Evolutionary conservation across 1,140 invertebrate species (phyloP).

Genomic region (Ladona fulva): DNA sequence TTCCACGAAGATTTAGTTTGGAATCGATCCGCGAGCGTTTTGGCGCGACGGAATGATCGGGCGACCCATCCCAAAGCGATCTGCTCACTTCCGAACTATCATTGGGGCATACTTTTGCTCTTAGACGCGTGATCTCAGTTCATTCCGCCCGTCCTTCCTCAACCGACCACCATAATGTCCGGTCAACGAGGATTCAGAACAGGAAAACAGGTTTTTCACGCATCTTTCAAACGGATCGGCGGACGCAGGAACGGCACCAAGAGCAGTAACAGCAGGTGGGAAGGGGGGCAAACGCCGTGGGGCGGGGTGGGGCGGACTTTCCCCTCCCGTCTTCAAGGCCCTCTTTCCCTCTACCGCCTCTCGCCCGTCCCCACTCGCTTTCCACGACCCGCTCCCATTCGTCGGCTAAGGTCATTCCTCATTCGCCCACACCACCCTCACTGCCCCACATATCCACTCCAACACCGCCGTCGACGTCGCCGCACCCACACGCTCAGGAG

Average conservation of each 20-base stretch:
- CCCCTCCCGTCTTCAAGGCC: background rate
- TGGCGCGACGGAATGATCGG: too few species aligned
- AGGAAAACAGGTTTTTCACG: background rate
- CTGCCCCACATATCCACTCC: background rate
- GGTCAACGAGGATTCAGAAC: background rate
- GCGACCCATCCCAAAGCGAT: too few species aligned
- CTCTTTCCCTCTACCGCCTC: background rate
- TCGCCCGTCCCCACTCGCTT: background rate
- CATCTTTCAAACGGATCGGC: too few species aligned
- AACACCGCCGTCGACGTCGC: background rate
- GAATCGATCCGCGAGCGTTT: too few species aligned
- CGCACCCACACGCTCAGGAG: background rate
- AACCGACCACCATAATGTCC: background rate
- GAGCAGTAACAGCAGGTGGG: background rate
- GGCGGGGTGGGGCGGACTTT: background rate
- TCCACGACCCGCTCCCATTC: conserved; percentile 1
- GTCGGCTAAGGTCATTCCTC: background rate
- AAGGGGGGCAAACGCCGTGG: background rate
- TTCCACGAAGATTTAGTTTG: too few species aligned
- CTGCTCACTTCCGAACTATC: too few species aligned
- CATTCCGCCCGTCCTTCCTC: background rate
- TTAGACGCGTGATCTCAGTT: background rate
- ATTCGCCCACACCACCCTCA: background rate
- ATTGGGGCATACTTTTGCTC: too few species aligned
- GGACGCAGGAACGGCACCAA: too few species aligned